A percentile compares a stretch with the other conserved stretches of the same genome.
Conservation (phyloP, 1,140 invertebrate species). For the Hesperophylax magnus region DNA sequence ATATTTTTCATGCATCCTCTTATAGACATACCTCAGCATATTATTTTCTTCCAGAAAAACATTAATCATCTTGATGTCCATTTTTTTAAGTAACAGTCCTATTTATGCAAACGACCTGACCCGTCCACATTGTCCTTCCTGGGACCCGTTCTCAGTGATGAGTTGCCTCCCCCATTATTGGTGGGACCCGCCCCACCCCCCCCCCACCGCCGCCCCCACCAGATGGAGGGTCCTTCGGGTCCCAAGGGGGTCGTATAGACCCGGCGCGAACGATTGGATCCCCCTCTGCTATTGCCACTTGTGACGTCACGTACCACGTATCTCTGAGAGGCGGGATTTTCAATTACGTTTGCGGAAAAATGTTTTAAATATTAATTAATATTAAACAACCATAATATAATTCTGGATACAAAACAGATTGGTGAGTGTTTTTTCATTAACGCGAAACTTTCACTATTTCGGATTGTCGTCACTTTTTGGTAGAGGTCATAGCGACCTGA, state of each 20-base stretch:
- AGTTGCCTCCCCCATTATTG: neutral
- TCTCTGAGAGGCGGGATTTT: constrained; percentile 10
- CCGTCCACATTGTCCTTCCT: neutral
- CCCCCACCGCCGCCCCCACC: neutral
- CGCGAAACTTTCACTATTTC: no score
- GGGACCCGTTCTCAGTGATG: constrained; percentile 20
- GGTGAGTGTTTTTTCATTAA: no score
- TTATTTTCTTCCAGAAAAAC: no score
- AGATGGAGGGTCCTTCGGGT: neutral
- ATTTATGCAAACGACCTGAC: constrained; percentile 20
- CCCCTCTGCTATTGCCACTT: constrained; percentile 37
- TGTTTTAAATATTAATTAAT: no score
- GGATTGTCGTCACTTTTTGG: no score
- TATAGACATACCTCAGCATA: no score
- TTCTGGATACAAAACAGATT: no score
- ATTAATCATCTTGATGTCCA: no score
- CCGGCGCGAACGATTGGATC: constrained; percentile 50
- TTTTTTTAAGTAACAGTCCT: neutral
- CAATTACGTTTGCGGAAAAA: neutral
- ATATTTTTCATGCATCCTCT: no score
- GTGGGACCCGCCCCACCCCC: neutral
- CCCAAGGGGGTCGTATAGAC: constrained; percentile 43
- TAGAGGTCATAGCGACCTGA: no score
- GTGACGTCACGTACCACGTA: constrained; percentile 39
- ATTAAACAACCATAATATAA: no score